phyloP scores from a whole-genome alignment of 2,797 vertebrate genomes.

The Mormyrops boulengeri region DNA sequence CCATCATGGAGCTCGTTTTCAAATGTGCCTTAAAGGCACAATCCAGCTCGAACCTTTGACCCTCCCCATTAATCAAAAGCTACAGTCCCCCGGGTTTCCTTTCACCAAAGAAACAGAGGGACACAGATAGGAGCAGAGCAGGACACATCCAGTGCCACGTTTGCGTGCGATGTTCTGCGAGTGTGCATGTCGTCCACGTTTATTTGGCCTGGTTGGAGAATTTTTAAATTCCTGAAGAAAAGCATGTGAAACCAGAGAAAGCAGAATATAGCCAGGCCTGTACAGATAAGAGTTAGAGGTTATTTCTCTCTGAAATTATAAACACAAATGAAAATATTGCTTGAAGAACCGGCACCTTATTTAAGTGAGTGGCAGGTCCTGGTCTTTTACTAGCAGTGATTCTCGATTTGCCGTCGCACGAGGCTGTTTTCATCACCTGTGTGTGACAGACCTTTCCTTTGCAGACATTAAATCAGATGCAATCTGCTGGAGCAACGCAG shows the following conservation, averaged over 20 bases:
- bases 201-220: background rate
- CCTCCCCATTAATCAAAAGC: slow-evolving; percentile 44
- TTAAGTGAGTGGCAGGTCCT: background rate
- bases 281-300: background rate
- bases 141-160: slow-evolving; percentile 17
- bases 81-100: slow-evolving; percentile 34
- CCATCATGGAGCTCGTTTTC: background rate
- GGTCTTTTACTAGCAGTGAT: background rate
- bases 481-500: background rate
- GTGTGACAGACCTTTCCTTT: background rate
- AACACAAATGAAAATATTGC: background rate
- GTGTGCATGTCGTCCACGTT: background rate
- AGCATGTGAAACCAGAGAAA: background rate
- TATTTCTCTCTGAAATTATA: background rate
- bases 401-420: background rate
- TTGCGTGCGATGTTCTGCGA: slow-evolving; percentile 33
- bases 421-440: background rate
- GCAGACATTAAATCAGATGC: background rate
- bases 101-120: slow-evolving; percentile 24
- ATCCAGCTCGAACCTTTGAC: slow-evolving; percentile 43
- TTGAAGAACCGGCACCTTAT: background rate
- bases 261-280: background rate
- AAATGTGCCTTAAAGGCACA: slow-evolving; percentile 22
- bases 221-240: background rate
- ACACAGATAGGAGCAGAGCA: slow-evolving; percentile 41